Conservation (phyloP, 2,113 vertebrate species). For the Xenopus laevis region DNA sequence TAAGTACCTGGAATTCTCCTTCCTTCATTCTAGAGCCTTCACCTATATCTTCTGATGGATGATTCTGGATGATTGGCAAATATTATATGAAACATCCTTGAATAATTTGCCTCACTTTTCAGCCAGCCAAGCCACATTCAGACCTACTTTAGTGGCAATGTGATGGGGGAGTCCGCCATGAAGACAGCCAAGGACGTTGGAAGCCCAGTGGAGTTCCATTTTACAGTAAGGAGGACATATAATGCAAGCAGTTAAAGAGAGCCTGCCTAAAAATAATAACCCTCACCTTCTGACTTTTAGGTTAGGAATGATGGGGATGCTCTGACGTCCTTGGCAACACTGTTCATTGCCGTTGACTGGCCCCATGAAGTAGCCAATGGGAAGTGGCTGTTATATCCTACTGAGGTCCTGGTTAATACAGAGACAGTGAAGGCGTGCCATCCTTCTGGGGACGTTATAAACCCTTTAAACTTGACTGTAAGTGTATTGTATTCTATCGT, state of each 20-base stretch:
- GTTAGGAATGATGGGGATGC: conserved; percentile 69
- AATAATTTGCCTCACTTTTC: neutral
- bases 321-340: conserved; percentile 71
- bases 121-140: conserved; percentile 56
- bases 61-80: no score
- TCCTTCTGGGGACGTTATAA: conserved; percentile 73
- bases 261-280: no score
- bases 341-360: conserved; percentile 86
- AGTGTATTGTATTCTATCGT: conserved; percentile 51
- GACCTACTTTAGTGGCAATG: conserved; percentile 78
- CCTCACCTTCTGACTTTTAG: conserved; percentile 52
- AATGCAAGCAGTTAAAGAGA: no score
- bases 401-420: conserved; percentile 69
- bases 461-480: conserved; percentile 82
- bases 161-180: conserved; percentile 90
- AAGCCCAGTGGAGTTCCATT: conserved; percentile 78
- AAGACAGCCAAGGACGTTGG: conserved; percentile 77
- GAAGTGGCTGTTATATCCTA: conserved; percentile 94
- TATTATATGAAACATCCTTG: no score
- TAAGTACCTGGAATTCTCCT: conserved; percentile 56
- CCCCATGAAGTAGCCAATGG: conserved; percentile 83
- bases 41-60: no score
- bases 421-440: conserved; percentile 66
- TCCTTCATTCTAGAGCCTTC: neutral
- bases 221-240: conserved; percentile 63